Conservation (phyloP, 2,888 invertebrate genomes). For the Polia nebulosa region DNA sequence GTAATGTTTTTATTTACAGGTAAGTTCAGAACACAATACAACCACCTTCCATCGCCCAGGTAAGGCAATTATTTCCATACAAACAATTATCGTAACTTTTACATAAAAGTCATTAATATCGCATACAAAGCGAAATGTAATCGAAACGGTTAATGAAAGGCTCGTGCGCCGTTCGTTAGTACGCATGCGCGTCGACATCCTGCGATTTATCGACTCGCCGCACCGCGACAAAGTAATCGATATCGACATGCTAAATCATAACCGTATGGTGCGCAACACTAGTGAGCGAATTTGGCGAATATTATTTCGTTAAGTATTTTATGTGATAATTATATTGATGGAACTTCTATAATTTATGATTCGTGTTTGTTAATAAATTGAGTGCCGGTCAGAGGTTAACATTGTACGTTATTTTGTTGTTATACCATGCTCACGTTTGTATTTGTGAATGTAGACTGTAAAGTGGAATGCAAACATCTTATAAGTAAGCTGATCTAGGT, state of each 20-base stretch:
- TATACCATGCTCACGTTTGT: slow-evolving; percentile 9
- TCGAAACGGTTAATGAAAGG: slow-evolving; percentile 82
- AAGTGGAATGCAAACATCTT: too few species aligned
- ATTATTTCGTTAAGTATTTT: slow-evolving; percentile 30
- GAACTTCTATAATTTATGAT: slow-evolving; percentile 39
- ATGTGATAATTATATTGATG: slow-evolving; percentile 42
- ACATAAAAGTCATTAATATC: slow-evolving; percentile 85
- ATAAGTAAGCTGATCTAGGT: too few species aligned
- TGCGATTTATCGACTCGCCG: slow-evolving; percentile 81
- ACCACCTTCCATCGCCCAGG: slow-evolving; percentile 18
- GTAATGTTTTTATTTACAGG: slow-evolving; percentile 48
- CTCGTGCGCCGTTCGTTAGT: slow-evolving; percentile 80
- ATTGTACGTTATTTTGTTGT: slow-evolving; percentile 14
- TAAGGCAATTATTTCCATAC: slow-evolving; percentile 63
- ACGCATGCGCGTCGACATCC: slow-evolving; percentile 73
- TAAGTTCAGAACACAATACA: slow-evolving; percentile 34
- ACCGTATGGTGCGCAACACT: slow-evolving; percentile 63
- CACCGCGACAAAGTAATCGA: slow-evolving; percentile 80
- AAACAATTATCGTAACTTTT: slow-evolving; percentile 80
- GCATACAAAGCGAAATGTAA: slow-evolving; percentile 78
- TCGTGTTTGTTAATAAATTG: slow-evolving; percentile 35
- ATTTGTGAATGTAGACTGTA: too few species aligned
- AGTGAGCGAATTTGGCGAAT: slow-evolving; percentile 31
- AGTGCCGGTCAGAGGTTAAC: slow-evolving; percentile 44
- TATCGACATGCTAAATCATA: slow-evolving; percentile 79